Conservation (phyloP, 2,113 vertebrate species). For the Scopus umbretta region DNA sequence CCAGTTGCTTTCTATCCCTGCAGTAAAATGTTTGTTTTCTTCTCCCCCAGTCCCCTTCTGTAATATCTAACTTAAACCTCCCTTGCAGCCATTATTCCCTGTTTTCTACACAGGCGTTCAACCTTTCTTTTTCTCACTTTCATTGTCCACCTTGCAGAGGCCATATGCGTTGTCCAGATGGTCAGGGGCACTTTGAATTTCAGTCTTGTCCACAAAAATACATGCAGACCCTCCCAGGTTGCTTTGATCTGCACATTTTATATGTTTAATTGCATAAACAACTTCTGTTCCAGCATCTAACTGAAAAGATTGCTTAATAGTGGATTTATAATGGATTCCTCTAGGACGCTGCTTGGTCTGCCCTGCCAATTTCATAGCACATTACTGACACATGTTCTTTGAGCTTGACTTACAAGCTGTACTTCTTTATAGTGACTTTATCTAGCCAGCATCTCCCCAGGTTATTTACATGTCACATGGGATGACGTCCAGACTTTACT, state of each 20-base stretch:
- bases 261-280: not conserved
- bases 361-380: not conserved
- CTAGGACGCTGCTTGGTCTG: not conserved
- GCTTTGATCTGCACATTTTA: not conserved
- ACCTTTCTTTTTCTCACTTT: not conserved
- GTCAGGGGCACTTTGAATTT: not conserved
- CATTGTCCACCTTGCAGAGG: not conserved
- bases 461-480: not conserved
- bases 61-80: not conserved
- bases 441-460: not conserved
- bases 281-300: not conserved
- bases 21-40: not conserved
- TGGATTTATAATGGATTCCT: not conserved
- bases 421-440: not conserved
- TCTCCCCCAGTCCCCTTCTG: not conserved
- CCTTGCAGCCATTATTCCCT: not conserved
- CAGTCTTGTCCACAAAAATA: not conserved
- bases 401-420: not conserved
- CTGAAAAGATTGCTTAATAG: not conserved
- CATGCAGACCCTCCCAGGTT: not conserved
- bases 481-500: not conserved
- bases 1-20: not conserved
- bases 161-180: not conserved
- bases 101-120: not conserved
- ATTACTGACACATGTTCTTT: not conserved